Evolutionary conservation across 1,140 invertebrate genomes (phyloP), one percentile per base, ranked within the genome.

Genomic region (Drosophila nasuta): DNA sequence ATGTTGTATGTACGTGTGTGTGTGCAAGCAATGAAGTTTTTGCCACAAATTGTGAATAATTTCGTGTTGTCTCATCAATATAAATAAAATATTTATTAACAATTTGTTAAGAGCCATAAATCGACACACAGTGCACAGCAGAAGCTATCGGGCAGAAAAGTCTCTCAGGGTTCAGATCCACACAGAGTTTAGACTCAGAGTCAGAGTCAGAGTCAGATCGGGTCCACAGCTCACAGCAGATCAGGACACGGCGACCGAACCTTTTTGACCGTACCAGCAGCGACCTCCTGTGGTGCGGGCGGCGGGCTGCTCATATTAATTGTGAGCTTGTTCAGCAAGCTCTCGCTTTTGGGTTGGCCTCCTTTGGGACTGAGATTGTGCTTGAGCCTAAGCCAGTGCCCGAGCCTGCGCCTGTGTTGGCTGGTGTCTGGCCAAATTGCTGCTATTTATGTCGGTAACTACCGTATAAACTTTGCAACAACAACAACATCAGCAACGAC

Each of bases 361-460:
- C 33, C 25, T 30, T 48, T 25, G 8, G n/a, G 11, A 13, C 20
- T 43, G 25, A 15, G 43, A 28, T 13, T 51, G 10, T 8, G 17
- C 3, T n/a, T 51, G 10, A n/a, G 17, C 3, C 5, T 51, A 13
- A 43, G 10, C 5, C 10, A 48, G 25, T 3, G 43, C 25, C 30
- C 52, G 17, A 10, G 41, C 15, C 30, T 62, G 35, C 8, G 48
- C 68, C 60, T 58, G 48, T 78, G 83, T 64, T 82, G 82, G 70
- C 81, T 87, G 80, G 89, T 91, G 89, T 91, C 89, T 91, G 89
- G 70, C 83, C 86, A 91, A 91, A 91, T 91, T 91, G 90, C 85
- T 91, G 90, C 90, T 91, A 91, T 91, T 91, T 91, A 91, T 91
- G 90, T 91, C 77, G 77, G 80, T 86, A 91, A 91, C 90, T 91